A percentile compares a stretch with the other conserved stretches of the same genome.
These are phyloP conservation scores for Grammomys dolichurus DNA, from an alignment of 2,113 vertebrate genomes.

Conservation along the genomic window DNA sequence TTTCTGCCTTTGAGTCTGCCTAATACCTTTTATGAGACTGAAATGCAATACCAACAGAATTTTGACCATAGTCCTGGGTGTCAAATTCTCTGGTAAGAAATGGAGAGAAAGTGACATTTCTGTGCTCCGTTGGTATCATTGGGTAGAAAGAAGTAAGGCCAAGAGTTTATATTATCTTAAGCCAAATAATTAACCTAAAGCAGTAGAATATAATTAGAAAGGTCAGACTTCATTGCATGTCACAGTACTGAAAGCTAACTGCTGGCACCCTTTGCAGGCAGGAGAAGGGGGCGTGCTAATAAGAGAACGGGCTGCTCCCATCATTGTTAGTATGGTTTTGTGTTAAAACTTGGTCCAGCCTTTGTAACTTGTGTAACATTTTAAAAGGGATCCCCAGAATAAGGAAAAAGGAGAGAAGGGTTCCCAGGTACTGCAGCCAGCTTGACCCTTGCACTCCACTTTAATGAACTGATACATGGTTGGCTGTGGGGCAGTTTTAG, in stretches of 20 bases:
- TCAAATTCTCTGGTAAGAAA: background rate
- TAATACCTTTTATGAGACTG: constrained; percentile 22
- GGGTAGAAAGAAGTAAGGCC: constrained; percentile 20
- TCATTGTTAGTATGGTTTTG: background rate
- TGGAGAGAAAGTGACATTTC: background rate
- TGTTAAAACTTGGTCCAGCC: background rate
- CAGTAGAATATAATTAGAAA: constrained; percentile 37
- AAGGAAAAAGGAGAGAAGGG: background rate
- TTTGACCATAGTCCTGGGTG: background rate
- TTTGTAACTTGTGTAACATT: background rate
- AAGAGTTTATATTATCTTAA: constrained; percentile 43
- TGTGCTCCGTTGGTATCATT: background rate
- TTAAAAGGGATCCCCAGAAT: background rate
- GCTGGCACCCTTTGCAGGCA: background rate
- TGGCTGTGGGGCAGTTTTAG: background rate
- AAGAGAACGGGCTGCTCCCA: background rate
- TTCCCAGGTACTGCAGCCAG: background rate
- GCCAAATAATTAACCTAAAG: background rate
- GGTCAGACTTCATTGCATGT: background rate
- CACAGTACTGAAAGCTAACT: constrained; percentile 6
- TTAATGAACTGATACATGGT: background rate
- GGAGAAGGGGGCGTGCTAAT: background rate
- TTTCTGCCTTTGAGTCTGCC: constrained; percentile 18
- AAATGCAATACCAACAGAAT: background rate
- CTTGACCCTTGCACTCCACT: background rate